phyloP scores from a whole-genome alignment of 2,888 invertebrate genomes.

The Apotomis turbidana region DNA sequence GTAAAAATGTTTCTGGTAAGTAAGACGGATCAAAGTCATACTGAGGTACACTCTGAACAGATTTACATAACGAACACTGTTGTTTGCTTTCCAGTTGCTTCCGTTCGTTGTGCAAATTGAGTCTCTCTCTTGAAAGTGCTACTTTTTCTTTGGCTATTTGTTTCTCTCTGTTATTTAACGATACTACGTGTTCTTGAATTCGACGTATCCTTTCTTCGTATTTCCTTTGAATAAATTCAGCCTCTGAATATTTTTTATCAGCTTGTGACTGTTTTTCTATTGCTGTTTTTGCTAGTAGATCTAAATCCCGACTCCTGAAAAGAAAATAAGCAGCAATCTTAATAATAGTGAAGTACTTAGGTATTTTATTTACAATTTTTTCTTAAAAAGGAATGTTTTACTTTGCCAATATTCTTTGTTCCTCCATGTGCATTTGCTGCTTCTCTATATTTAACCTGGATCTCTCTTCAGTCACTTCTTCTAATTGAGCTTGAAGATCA shows the following conservation, averaged over 20 bases:
- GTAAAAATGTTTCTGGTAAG: conserved; percentile 59
- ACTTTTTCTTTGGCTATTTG: conserved; percentile 86
- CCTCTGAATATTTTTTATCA: conserved; percentile 81
- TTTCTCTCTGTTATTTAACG: conserved; percentile 82
- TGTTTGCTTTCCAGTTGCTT: conserved; percentile 74
- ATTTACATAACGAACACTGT: conserved; percentile 74
- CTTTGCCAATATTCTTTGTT: conserved; percentile 75
- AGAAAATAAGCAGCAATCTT: conserved; percentile 41
- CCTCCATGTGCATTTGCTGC: conserved; percentile 74
- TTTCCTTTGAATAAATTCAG: conserved; percentile 79
- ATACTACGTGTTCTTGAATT: conserved; percentile 83
- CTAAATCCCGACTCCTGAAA: conserved; percentile 73
- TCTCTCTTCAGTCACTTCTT: conserved; percentile 72
- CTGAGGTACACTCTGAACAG: conserved; percentile 58
- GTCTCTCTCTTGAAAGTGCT: conserved; percentile 82
- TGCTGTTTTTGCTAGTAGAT: conserved; percentile 82
- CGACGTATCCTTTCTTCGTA: conserved; percentile 84
- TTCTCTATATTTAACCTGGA: conserved; percentile 72
- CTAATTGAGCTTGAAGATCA: conserved; percentile 72
- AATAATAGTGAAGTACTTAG: not conserved
- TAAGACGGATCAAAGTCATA: conserved; percentile 58
- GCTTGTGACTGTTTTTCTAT: conserved; percentile 85
- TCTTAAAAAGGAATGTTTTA: conserved; percentile 48
- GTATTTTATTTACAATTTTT: not conserved
- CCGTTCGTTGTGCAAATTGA: conserved; percentile 81